A percentile compares a stretch with the other conserved stretches of the same genome.
Conservation (phyloP, 2,113 vertebrate species). For the Promerops cafer region DNA sequence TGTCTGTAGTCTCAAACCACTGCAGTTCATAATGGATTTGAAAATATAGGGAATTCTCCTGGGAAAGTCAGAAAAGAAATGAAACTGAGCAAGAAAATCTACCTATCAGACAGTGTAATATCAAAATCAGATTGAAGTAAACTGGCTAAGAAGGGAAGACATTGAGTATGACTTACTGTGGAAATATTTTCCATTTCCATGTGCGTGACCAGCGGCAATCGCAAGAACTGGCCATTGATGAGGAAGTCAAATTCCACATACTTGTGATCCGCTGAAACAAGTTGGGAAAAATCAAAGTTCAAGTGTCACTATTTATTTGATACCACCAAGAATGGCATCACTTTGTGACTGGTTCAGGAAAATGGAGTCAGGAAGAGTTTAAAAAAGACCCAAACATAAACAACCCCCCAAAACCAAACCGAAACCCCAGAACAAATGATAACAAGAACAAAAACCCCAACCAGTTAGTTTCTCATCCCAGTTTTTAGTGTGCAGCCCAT, state of each 20-base stretch:
- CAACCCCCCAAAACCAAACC: background rate
- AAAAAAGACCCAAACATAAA: background rate
- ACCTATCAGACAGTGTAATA: background rate
- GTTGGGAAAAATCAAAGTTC: background rate
- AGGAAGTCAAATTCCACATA: slow-evolving; percentile 98
- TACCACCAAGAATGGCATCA: background rate
- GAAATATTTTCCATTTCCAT: slow-evolving; percentile 91
- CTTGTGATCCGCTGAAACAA: slow-evolving; percentile 82
- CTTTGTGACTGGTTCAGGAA: background rate
- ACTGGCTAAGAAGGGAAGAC: background rate
- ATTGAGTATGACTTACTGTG: slow-evolving; percentile 71
- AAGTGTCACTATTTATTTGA: background rate
- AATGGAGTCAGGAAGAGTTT: background rate
- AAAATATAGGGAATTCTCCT: background rate
- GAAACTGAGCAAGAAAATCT: background rate
- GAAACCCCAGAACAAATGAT: background rate
- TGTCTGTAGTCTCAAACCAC: background rate
- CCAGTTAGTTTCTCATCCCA: background rate
- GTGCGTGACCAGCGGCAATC: slow-evolving; percentile 79
- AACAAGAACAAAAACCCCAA: background rate
- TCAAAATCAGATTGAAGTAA: background rate
- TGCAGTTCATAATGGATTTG: background rate
- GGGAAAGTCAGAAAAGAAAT: background rate
- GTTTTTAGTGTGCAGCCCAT: background rate
- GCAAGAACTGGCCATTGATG: slow-evolving; percentile 91